Percentiles rank a stretch among this genome's conserved stretches.
phyloP scores from a whole-genome alignment of 2,888 invertebrate genomes.

The Odontothrips loti region DNA sequence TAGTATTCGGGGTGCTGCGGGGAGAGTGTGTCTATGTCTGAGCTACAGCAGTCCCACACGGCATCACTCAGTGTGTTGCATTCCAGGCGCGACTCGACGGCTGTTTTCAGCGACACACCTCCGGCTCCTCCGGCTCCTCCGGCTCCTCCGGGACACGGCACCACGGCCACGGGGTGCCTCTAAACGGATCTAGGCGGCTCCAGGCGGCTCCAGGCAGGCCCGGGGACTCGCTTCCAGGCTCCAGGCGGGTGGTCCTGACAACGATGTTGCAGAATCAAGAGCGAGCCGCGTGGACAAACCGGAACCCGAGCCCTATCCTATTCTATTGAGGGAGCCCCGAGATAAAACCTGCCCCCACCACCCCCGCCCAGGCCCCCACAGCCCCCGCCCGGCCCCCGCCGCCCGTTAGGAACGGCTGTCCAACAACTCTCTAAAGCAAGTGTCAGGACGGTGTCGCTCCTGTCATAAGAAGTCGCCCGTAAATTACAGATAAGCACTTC shows the following conservation, averaged over 20 bases:
- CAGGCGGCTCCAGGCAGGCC: neutral
- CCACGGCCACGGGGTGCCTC: neutral
- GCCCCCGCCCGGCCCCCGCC: neutral
- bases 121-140: neutral
- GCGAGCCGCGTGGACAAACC: conserved; percentile 9
- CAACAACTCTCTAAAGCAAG: conserved; percentile 14
- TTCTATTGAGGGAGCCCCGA: neutral
- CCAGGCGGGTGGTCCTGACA: conserved; percentile 12
- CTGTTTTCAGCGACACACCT: too few species aligned
- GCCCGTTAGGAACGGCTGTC: neutral
- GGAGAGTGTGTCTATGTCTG: too few species aligned
- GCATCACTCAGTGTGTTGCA: too few species aligned
- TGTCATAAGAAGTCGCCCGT: neutral
- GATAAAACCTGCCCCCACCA: neutral
- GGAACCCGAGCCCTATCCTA: conserved; percentile 1
- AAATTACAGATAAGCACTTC: neutral
- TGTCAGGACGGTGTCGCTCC: neutral
- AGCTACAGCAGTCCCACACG: neutral
- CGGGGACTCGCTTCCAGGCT: neutral
- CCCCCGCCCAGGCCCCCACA: neutral
- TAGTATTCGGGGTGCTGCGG: neutral
- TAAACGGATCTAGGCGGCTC: neutral
- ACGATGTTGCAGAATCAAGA: conserved; percentile 15
- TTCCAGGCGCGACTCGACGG: too few species aligned
- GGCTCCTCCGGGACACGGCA: neutral